A percentile compares a stretch with the other conserved stretches of the same genome.
These are phyloP conservation scores for Gastrophysa polygoni DNA, from an alignment of 2,888 invertebrate genomes.

Conservation along the genomic window DNA sequence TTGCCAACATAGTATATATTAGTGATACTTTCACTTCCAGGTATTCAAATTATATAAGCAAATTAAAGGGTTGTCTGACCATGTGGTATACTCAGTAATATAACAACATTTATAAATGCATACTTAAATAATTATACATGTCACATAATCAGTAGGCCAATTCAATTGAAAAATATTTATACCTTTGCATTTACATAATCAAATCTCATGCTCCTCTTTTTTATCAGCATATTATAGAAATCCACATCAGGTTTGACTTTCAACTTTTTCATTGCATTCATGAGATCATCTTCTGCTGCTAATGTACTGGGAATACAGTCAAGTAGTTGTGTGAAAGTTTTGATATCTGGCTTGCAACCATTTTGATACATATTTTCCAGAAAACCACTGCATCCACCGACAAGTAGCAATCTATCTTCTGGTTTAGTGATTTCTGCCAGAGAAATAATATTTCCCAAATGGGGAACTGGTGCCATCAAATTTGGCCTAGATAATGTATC, in stretches of 20 bases:
- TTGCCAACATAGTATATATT: too few relatives aligned
- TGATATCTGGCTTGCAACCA: conserved; percentile 73
- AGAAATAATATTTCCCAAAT: conserved; percentile 66
- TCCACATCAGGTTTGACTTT: conserved; percentile 74
- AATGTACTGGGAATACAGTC: conserved; percentile 70
- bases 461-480: conserved; percentile 66
- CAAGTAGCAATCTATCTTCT: conserved; percentile 73
- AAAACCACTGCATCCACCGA: conserved; percentile 82
- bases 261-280: conserved; percentile 66
- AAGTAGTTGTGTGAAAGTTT: conserved; percentile 79
- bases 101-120: too few relatives aligned
- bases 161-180: neutral
- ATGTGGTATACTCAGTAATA: too few relatives aligned
- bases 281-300: conserved; percentile 71
- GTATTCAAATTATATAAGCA: too few relatives aligned
- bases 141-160: too few relatives aligned
- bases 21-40: too few relatives aligned
- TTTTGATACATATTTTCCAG: conserved; percentile 74
- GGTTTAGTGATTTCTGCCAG: conserved; percentile 65
- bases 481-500: conserved; percentile 63
- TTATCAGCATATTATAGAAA: conserved; percentile 87
- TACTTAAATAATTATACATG: too few relatives aligned
- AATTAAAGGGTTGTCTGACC: too few relatives aligned
- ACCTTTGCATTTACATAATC: conserved; percentile 71
- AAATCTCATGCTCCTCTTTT: conserved; percentile 72